Percentiles rank a stretch among this genome's conserved stretches.
phyloP scores from a whole-genome alignment of 2,888 invertebrate species.

The Exephanes ischioxanthus region DNA sequence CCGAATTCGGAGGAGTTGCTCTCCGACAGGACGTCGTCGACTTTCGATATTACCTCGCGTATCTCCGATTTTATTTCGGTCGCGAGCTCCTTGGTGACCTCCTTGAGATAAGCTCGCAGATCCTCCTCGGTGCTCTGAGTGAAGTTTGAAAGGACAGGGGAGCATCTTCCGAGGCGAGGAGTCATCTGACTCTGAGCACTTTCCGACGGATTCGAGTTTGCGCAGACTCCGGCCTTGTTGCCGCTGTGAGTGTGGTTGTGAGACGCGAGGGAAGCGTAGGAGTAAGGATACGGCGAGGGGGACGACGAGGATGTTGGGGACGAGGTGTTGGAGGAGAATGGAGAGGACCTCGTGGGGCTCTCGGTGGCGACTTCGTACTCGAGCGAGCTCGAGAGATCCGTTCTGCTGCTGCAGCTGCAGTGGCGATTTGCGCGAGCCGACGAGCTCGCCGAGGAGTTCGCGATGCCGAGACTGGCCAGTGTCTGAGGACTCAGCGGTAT shows the following conservation, averaged over 20 bases:
- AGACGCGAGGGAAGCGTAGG: constrained; percentile 59
- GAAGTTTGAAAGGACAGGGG: constrained; percentile 78
- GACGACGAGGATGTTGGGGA: constrained; percentile 78
- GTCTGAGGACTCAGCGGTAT: constrained; percentile 88
- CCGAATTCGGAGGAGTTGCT: constrained; percentile 87
- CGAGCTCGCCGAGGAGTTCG: constrained; percentile 81
- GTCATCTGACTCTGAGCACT: constrained; percentile 58
- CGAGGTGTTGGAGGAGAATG: constrained; percentile 75
- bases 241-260: constrained; percentile 31
- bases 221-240: constrained; percentile 42
- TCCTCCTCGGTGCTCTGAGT: constrained; percentile 88
- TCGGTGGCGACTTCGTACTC: constrained; percentile 85
- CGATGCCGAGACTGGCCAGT: constrained; percentile 88
- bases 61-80: constrained; percentile 94
- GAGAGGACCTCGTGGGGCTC: constrained; percentile 79
- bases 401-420: constrained; percentile 91
- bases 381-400: constrained; percentile 88
- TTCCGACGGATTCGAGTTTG: constrained; percentile 71
- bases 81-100: constrained; percentile 92
- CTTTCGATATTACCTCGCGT: constrained; percentile 92
- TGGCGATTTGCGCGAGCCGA: constrained; percentile 84
- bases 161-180: constrained; percentile 79
- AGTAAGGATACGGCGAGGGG: constrained; percentile 69
- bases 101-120: constrained; percentile 91
- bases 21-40: constrained; percentile 92